phyloP scores from a whole-genome alignment of 2,113 vertebrate genomes.

The Gobius niger region DNA sequence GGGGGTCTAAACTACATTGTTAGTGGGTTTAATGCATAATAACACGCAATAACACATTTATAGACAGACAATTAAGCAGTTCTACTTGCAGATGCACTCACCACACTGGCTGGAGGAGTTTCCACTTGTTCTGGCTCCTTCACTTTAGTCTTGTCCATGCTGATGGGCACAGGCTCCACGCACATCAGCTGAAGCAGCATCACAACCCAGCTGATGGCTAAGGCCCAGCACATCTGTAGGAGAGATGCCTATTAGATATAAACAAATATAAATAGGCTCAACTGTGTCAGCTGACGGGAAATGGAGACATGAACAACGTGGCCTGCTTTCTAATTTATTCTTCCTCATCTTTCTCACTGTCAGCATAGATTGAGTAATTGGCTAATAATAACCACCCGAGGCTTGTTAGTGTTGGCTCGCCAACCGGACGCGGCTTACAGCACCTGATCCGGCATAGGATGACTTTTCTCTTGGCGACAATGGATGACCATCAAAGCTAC shows the following conservation, averaged over 20 bases:
- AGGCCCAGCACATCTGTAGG: conserved; percentile 82
- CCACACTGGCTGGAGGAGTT: conserved; percentile 83
- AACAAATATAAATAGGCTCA: not conserved
- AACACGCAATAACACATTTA: not conserved
- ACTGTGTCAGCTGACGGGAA: not conserved
- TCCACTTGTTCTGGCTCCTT: conserved; percentile 75
- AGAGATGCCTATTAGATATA: not conserved
- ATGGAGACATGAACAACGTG: not conserved
- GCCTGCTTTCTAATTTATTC: conserved; percentile 5
- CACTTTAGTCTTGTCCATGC: conserved; percentile 91
- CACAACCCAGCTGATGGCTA: conserved; percentile 72
- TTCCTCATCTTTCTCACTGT: not conserved
- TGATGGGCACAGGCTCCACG: conserved; percentile 87
- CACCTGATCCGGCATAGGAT: not conserved
- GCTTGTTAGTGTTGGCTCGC: conserved; percentile 42
- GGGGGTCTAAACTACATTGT: too few relatives aligned
- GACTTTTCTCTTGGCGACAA: not conserved
- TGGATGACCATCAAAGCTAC: too few relatives aligned
- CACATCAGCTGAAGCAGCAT: conserved; percentile 74
- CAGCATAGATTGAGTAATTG: not conserved
- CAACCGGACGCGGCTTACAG: conserved; percentile 30
- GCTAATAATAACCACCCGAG: conserved; percentile 27
- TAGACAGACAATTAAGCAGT: not conserved
- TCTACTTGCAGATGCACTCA: conserved; percentile 67
- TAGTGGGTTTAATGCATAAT: too few relatives aligned